These are phyloP conservation scores for Ormyrus pomaceus DNA, from an alignment of 2,888 invertebrate species.

Conservation along the genomic window DNA sequence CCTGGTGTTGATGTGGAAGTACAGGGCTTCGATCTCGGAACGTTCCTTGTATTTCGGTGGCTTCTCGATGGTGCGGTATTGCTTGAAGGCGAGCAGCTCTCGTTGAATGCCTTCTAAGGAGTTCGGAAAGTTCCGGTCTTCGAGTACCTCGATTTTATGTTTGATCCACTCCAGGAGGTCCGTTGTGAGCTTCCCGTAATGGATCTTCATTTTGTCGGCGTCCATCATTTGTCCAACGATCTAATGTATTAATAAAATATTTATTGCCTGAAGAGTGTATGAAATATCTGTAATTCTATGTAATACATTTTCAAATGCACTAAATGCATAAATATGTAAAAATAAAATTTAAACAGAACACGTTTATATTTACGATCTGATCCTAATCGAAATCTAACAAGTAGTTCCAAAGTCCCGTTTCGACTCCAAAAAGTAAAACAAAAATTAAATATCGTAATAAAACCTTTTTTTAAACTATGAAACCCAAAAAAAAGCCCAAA, in stretches of 20 bases:
- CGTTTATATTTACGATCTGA: too few relatives aligned
- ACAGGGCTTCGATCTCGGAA: conserved; percentile 97
- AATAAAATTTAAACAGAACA: too few relatives aligned
- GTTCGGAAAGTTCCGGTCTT: conserved; percentile 94
- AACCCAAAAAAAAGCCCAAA: neutral
- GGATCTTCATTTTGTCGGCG: conserved; percentile 92
- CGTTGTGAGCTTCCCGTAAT: conserved; percentile 90
- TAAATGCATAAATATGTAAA: too few relatives aligned
- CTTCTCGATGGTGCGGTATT: conserved; percentile 97
- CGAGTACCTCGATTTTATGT: conserved; percentile 87
- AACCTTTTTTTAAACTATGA: neutral
- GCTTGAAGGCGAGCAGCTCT: conserved; percentile 92
- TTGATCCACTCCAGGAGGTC: conserved; percentile 96
- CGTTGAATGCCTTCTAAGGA: conserved; percentile 95
- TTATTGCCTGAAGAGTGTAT: neutral
- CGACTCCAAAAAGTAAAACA: too few relatives aligned
- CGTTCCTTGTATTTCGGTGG: conserved; percentile 99
- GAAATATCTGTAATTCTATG: conserved; percentile 12
- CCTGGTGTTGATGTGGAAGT: conserved; percentile 97
- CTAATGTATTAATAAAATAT: conserved; percentile 75
- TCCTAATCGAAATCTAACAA: too few relatives aligned
- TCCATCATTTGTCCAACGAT: conserved; percentile 98
- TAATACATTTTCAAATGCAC: neutral
- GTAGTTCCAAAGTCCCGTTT: too few relatives aligned
- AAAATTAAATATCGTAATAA: too few relatives aligned